These are phyloP conservation scores for Hexactinellida sp. DNA, from an alignment of 37 sponge, comb jelly and placozoan genomes.

Conservation along the genomic window DNA sequence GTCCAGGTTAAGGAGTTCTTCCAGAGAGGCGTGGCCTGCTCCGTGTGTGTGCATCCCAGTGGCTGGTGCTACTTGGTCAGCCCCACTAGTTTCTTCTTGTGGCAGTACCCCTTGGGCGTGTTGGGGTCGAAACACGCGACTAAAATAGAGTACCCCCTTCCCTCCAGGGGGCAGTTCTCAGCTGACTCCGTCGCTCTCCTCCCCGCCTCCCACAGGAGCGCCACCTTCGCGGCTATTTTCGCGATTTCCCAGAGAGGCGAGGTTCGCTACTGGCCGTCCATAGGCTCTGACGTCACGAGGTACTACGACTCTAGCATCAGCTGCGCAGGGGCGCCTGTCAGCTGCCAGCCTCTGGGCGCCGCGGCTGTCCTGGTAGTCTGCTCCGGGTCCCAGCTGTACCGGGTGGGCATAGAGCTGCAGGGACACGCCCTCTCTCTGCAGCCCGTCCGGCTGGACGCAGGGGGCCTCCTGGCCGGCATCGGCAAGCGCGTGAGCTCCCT, in stretches of 20 bases:
- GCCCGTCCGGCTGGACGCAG: background rate
- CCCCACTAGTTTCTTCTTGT: background rate
- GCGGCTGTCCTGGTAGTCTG: background rate
- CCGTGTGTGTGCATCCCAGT: background rate
- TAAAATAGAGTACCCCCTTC: background rate
- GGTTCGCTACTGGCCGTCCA: constrained; percentile 1
- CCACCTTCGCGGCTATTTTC: background rate
- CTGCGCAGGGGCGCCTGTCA: background rate
- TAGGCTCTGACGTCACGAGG: background rate
- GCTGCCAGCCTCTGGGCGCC: background rate
- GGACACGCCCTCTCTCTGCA: background rate
- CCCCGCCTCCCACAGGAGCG: background rate
- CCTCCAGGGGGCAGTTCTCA: background rate
- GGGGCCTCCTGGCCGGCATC: constrained; percentile 49
- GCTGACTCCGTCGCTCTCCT: background rate
- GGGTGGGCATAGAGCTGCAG: background rate
- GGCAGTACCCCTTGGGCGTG: background rate
- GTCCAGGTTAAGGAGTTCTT: background rate
- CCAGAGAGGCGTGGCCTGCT: background rate
- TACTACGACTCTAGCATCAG: background rate
- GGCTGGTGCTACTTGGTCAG: constrained; percentile 13
- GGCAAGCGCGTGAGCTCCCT: constrained; percentile 46
- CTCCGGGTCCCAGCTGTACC: background rate
- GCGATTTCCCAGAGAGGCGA: background rate
- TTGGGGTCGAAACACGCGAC: background rate